phyloP scores from a whole-genome alignment of 2,888 invertebrate genomes.

The Ditylenchus weischeri region DNA sequence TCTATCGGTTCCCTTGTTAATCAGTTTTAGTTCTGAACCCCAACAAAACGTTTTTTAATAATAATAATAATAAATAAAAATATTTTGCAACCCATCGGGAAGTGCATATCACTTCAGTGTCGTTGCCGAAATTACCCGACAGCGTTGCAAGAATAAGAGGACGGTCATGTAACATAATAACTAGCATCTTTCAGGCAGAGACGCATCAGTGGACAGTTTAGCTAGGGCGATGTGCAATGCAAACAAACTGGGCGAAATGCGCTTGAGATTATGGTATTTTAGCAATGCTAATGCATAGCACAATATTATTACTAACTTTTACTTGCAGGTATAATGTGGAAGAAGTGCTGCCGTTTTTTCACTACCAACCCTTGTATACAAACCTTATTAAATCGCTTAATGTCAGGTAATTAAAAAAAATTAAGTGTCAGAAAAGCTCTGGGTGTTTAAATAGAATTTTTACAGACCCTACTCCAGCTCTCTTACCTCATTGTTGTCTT shows the following conservation, averaged over 20 bases:
- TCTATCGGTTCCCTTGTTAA: too few relatives aligned
- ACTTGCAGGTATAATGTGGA: slow-evolving; percentile 3
- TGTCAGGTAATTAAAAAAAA: neutral
- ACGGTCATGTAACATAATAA: too few relatives aligned
- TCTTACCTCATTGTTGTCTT: slow-evolving; percentile 26
- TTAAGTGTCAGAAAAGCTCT: too few relatives aligned
- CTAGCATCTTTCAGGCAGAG: neutral
- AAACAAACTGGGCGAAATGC: slow-evolving; percentile 23
- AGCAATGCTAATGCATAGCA: neutral
- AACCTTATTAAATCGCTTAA: slow-evolving; percentile 32
- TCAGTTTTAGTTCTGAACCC: too few relatives aligned
- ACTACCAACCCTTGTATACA: slow-evolving; percentile 37
- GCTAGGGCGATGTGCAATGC: slow-evolving; percentile 14
- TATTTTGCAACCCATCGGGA: too few relatives aligned
- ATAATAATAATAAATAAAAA: too few relatives aligned
- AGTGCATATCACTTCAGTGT: too few relatives aligned
- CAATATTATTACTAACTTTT: slow-evolving; percentile 1
- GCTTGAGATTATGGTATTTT: slow-evolving; percentile 21
- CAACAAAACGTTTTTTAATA: too few relatives aligned
- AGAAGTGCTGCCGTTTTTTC: slow-evolving; percentile 10
- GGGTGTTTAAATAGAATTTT: too few relatives aligned
- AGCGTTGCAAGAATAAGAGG: too few relatives aligned
- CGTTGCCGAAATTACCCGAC: too few relatives aligned
- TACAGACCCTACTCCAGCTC: slow-evolving; percentile 22
- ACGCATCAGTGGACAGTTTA: neutral